Percentiles rank a stretch among this genome's conserved stretches.
phyloP scores from a whole-genome alignment of 2,113 vertebrate species.

The Amphiprion ocellaris region DNA sequence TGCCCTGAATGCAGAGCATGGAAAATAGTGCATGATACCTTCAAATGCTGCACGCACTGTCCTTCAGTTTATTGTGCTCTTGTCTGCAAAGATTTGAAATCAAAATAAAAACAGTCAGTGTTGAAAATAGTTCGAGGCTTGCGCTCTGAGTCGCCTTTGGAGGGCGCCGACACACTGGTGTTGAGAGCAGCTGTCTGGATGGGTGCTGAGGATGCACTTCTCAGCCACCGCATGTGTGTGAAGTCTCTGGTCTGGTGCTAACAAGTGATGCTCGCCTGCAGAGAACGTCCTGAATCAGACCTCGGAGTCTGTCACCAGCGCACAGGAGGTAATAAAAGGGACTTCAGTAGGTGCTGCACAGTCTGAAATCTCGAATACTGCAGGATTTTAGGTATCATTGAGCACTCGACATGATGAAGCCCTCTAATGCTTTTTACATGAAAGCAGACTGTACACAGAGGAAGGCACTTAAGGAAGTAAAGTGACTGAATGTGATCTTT shows the following conservation, averaged over 20 bases:
- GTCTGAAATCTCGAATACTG: neutral
- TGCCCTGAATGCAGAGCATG: slow-evolving; percentile 14
- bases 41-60: neutral
- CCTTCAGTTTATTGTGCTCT: too few species aligned
- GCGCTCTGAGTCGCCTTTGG: slow-evolving; percentile 48
- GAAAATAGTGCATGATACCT: slow-evolving; percentile 1
- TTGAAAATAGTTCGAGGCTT: neutral
- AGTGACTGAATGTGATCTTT: too few species aligned
- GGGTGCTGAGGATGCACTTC: slow-evolving; percentile 56
- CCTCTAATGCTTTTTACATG: too few species aligned
- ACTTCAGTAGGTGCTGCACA: neutral
- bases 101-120: neutral
- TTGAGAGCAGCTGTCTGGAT: slow-evolving; percentile 16
- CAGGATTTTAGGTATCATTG: too few species aligned
- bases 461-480: too few species aligned
- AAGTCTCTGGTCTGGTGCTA: slow-evolving; percentile 60
- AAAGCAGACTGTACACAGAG: too few species aligned
- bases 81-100: neutral
- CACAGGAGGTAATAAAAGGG: neutral
- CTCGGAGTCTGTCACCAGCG: neutral
- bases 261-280: slow-evolving; percentile 46
- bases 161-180: slow-evolving; percentile 62
- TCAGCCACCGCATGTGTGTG: slow-evolving; percentile 66
- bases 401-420: neutral
- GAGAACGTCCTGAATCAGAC: slow-evolving; percentile 39